phyloP scores from a whole-genome alignment of 2,113 vertebrate species.

The Eudorcas thomsonii region DNA sequence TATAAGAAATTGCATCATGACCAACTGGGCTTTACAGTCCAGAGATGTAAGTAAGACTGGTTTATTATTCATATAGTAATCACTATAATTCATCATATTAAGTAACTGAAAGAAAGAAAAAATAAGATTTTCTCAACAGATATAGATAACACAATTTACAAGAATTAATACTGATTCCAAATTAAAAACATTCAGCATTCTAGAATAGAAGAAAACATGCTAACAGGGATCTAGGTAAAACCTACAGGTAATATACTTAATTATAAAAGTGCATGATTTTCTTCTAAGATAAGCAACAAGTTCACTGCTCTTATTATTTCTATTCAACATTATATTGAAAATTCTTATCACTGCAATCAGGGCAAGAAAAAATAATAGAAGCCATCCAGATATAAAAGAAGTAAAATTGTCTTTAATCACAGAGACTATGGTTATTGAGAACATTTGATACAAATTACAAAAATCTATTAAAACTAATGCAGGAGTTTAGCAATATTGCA shows the following conservation, averaged over 20 bases:
- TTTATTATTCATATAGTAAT: background rate
- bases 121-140: background rate
- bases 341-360: background rate
- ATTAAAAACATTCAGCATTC: background rate
- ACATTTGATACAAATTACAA: background rate
- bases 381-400: background rate
- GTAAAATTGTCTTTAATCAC: background rate
- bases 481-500: background rate
- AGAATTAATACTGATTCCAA: background rate
- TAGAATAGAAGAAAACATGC: background rate
- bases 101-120: background rate
- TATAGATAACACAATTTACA: background rate
- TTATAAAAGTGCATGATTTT: background rate
- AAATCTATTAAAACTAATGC: background rate
- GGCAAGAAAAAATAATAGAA: background rate
- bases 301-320: background rate
- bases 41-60: background rate
- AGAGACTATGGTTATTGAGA: background rate
- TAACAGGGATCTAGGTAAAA: background rate
- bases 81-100: background rate
- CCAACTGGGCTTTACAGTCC: background rate
- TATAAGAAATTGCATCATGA: background rate
- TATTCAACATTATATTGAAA: background rate
- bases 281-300: background rate
- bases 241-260: background rate